These are phyloP conservation scores for Athalia circularis DNA, from an alignment of 2,888 invertebrate species.

Conservation along the genomic window DNA sequence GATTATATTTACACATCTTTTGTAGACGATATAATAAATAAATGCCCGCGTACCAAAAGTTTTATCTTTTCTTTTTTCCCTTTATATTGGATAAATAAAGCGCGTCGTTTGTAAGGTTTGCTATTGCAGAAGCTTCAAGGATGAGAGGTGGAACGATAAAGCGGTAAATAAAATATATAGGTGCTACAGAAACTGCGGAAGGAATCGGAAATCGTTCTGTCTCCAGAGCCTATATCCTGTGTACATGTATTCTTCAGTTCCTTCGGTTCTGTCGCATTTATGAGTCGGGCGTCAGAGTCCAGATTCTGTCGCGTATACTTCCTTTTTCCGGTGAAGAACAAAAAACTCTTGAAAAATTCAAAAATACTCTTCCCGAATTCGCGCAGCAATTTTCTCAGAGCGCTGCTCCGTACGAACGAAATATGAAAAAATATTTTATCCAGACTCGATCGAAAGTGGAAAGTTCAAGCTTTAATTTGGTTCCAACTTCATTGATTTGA, in stretches of 20 bases:
- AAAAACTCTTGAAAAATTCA: too few relatives aligned
- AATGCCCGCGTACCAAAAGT: too few relatives aligned
- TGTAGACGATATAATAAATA: too few relatives aligned
- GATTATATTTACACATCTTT: neutral
- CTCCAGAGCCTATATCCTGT: conserved; percentile 21
- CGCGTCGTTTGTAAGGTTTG: too few relatives aligned
- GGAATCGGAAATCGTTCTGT: conserved; percentile 31
- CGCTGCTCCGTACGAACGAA: too few relatives aligned
- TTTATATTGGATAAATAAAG: neutral
- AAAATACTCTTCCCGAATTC: too few relatives aligned
- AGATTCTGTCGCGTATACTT: neutral
- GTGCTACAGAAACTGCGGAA: neutral
- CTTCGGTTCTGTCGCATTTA: neutral
- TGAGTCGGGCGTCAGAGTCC: neutral
- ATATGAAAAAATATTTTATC: neutral
- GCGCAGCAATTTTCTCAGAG: too few relatives aligned
- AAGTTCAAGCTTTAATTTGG: too few relatives aligned
- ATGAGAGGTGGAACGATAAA: neutral
- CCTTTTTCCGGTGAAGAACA: neutral
- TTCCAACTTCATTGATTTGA: too few relatives aligned
- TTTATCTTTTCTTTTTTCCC: neutral
- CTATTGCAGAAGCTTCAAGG: neutral
- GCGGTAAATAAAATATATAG: conserved; percentile 16
- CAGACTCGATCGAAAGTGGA: neutral
- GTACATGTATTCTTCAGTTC: neutral